Evolutionary conservation across 2,797 vertebrate species (phyloP), one percentile per base, ranked within the genome.

Genomic region (Sebastes itinus): DNA sequence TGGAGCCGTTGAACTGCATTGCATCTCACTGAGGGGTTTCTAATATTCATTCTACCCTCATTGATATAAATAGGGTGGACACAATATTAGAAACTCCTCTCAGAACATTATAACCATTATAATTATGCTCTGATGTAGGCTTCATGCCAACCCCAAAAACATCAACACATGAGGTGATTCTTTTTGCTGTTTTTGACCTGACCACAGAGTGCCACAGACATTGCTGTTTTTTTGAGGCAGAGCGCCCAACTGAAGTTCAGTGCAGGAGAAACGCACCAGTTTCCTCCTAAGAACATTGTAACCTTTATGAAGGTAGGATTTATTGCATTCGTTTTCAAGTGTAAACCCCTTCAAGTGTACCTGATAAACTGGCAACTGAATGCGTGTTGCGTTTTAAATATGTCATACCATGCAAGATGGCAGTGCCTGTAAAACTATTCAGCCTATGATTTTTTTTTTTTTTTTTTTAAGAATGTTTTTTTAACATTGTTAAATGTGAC

Each of bases 171-270:
- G 46, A 38, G 56, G 58, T 55, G 56, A 76, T 59, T 33, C n/a
- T 60, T 69, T 60, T 30, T 55, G 46, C 66, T 62, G 32, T 70
- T 35, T 56, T 18, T 63, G 23, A 77, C 42, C 65, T 64, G 16
- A 61, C 28, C 38, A 52, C 71, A 73, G 68, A 78, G 35, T 49
- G 35, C 56, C 63, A 54, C 62, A 67, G 70, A 61, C 30, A 54
- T 54, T 46, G 16, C 60, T 33, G n/a, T 77, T 33, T 69, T 77
- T 62, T 60, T 68, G 55, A 76, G 38, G 74, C 74, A 76, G 55
- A 68, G 75, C 30, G 33, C 23, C 59, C 49, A 71, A 22, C 32
- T 64, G 67, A 78, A 70, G 67, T 70, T 56, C 75, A 77, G 59
- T 62, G 66, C 58, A 63, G 75, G 66, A 70, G 58, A 77, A 64